Conservation (phyloP, 2,797 vertebrate genomes). For the Pseudocheirus occidentalis region DNA sequence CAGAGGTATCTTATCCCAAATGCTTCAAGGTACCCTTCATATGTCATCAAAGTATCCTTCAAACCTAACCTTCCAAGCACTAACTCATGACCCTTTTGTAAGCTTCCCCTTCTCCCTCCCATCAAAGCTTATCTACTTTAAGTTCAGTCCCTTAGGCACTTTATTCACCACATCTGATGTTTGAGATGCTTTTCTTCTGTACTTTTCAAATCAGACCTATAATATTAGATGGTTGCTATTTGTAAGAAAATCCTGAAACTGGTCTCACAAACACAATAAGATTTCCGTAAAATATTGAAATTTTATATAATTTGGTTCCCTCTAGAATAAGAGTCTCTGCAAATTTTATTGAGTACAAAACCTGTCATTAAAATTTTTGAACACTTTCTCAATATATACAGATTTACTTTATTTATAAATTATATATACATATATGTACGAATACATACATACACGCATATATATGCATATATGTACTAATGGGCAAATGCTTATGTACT, state of each 20-base stretch:
- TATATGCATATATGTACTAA: neutral
- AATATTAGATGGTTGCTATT: neutral
- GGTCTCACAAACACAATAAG: neutral
- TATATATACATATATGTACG: neutral
- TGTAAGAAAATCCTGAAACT: neutral
- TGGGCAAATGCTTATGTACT: neutral
- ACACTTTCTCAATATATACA: neutral
- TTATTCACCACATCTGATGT: neutral
- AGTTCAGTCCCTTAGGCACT: neutral
- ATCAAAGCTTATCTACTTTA: neutral
- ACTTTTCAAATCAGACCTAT: neutral
- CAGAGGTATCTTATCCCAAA: neutral
- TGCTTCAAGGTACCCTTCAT: neutral
- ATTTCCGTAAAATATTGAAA: neutral
- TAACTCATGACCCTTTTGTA: neutral
- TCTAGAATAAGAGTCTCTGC: neutral
- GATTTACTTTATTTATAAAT: neutral
- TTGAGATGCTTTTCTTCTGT: neutral
- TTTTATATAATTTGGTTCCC: neutral
- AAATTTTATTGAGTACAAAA: neutral
- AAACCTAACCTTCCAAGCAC: neutral
- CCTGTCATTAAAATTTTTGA: neutral
- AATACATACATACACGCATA: too few relatives aligned
- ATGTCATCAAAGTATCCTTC: neutral
- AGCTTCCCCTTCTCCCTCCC: neutral